These are phyloP conservation scores for Mylabris phalerata DNA, from an alignment of 1,140 invertebrate genomes.

Conservation along the genomic window DNA sequence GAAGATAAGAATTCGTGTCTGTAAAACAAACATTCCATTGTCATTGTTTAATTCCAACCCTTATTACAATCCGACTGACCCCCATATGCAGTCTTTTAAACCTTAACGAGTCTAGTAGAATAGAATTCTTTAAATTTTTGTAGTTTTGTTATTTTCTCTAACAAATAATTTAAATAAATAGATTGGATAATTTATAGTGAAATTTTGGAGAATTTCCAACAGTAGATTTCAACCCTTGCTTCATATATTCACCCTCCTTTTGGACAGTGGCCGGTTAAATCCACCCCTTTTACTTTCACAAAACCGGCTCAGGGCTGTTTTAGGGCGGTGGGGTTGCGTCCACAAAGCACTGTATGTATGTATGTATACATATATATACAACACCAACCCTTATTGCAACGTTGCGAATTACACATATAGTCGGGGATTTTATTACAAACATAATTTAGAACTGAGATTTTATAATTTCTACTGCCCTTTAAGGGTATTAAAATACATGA, in stretches of 20 bases:
- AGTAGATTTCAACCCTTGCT: constrained; percentile 33
- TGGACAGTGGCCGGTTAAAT: constrained; percentile 35
- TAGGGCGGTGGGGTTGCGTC: constrained; percentile 14
- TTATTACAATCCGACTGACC: too few relatives aligned
- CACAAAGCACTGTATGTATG: constrained; percentile 13
- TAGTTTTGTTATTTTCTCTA: too few relatives aligned
- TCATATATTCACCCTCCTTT: constrained; percentile 33
- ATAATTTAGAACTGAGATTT: constrained; percentile 21
- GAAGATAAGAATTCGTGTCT: neutral
- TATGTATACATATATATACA: too few relatives aligned
- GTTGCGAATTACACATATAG: constrained; percentile 2
- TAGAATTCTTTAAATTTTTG: too few relatives aligned
- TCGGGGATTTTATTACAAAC: constrained; percentile 19
- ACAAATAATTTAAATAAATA: too few relatives aligned
- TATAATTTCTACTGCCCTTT: constrained; percentile 7
- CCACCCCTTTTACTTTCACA: constrained; percentile 19
- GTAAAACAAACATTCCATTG: neutral
- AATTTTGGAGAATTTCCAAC: too few relatives aligned
- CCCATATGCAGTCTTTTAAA: too few relatives aligned
- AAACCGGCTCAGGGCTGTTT: neutral
- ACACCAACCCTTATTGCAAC: constrained; percentile 22
- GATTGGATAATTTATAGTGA: neutral
- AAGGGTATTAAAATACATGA: neutral
- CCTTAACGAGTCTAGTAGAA: too few relatives aligned
- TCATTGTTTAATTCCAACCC: too few relatives aligned